These are phyloP conservation scores for Anas georgica DNA, from an alignment of 2,797 vertebrate genomes.

Conservation along the genomic window DNA sequence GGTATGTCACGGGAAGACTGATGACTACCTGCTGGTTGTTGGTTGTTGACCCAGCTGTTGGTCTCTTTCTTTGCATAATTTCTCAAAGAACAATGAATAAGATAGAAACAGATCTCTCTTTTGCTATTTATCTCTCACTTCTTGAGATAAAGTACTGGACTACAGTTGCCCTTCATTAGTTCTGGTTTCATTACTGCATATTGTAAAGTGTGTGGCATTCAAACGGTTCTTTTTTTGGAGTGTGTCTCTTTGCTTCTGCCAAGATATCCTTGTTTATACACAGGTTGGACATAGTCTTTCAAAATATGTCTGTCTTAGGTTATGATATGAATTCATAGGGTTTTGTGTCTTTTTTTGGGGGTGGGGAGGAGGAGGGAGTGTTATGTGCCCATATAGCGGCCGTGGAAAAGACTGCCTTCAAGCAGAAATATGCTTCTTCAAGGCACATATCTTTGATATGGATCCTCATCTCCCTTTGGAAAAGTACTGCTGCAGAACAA, in stretches of 20 bases:
- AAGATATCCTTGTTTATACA: not conserved
- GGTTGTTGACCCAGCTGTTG: not conserved
- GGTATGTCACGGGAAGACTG: not conserved
- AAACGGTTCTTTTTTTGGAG: not conserved
- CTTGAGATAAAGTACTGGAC: not conserved
- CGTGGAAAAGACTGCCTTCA: not conserved
- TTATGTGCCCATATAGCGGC: not conserved
- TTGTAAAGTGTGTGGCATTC: not conserved
- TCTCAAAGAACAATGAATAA: not conserved
- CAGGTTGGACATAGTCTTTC: not conserved
- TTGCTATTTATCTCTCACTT: not conserved
- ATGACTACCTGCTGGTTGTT: not conserved
- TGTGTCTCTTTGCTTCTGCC: not conserved
- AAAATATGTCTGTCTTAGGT: not conserved
- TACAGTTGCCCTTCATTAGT: not conserved
- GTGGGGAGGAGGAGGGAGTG: fast-evolving
- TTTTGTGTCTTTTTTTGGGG: not conserved
- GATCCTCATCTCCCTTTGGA: not conserved
- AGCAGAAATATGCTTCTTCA: not conserved
- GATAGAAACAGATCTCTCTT: not conserved
- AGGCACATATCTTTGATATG: not conserved
- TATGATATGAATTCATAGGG: not conserved
- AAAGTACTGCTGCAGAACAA: not conserved
- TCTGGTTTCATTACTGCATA: not conserved
- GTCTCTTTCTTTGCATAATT: not conserved